Evolutionary conservation across 2,888 invertebrate species (phyloP).

Genomic region (Melolontha melolontha): DNA sequence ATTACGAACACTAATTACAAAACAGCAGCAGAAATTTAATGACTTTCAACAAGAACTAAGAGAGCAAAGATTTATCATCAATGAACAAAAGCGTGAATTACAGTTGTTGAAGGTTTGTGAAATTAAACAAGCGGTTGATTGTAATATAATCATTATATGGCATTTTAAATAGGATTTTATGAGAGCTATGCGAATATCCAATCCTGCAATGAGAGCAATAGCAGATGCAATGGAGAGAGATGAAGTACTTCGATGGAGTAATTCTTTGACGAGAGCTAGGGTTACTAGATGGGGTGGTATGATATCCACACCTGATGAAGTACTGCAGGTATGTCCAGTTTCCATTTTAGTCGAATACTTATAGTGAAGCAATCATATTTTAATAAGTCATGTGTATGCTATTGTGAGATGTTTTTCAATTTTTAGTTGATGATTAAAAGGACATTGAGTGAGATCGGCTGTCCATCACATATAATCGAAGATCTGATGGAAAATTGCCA

Average conservation of each 20-base stretch:
- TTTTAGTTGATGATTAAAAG: conserved; percentile 91
- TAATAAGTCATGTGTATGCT: too few species aligned
- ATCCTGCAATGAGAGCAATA: conserved; percentile 91
- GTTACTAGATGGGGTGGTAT: conserved; percentile 98
- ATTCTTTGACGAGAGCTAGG: conserved; percentile 82
- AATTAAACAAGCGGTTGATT: background rate
- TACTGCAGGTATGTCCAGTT: conserved; percentile 77
- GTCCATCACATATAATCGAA: conserved; percentile 92
- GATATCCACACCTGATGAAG: conserved; percentile 97
- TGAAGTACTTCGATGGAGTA: conserved; percentile 91
- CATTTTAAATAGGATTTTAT: conserved; percentile 80
- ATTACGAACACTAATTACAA: conserved; percentile 83
- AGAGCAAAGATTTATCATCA: conserved; percentile 88
- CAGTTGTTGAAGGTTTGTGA: conserved; percentile 82
- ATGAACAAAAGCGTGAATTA: conserved; percentile 90
- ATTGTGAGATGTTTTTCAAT: background rate
- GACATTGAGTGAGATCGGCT: conserved; percentile 92
- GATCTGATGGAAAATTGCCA: conserved; percentile 98
- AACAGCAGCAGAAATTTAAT: conserved; percentile 87
- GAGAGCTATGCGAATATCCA: conserved; percentile 91
- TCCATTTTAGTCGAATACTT: too few species aligned
- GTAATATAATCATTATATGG: conserved; percentile 61
- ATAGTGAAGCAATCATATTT: too few species aligned
- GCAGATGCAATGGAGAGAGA: conserved; percentile 96
- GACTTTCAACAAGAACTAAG: conserved; percentile 89